Percentiles rank a stretch among this genome's conserved stretches.
These are phyloP conservation scores for Phasianus colchicus DNA, from an alignment of 2,113 vertebrate species.

Conservation along the genomic window DNA sequence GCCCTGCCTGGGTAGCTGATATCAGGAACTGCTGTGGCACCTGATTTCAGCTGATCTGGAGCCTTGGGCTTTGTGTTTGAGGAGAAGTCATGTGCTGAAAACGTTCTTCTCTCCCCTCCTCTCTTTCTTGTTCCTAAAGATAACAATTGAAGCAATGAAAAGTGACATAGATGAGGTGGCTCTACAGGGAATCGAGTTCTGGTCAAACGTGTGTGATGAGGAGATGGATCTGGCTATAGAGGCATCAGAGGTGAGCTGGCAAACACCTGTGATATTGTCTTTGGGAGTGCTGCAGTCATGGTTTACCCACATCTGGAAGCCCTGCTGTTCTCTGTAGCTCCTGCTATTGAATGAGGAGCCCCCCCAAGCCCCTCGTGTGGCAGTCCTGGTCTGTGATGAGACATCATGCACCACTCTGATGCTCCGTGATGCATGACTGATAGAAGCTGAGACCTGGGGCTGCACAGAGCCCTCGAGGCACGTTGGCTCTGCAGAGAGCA, in stretches of 20 bases:
- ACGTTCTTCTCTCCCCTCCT: not conserved
- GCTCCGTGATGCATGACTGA: not conserved
- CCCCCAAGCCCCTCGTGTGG: not conserved
- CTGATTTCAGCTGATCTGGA: fast-evolving
- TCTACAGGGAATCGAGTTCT: slow-evolving; percentile 98
- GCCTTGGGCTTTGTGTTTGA: fast-evolving
- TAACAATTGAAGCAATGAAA: slow-evolving; percentile 99
- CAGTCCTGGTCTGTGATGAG: not conserved
- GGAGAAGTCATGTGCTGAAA: not conserved
- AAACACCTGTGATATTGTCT: fast-evolving
- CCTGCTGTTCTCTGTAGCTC: not conserved
- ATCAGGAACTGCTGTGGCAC: fast-evolving
- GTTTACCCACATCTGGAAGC: not conserved
- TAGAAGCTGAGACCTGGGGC: not conserved
- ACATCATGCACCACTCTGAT: not conserved
- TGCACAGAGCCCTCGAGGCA: fast-evolving
- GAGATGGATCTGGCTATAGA: slow-evolving; percentile 99
- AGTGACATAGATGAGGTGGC: slow-evolving; percentile 98
- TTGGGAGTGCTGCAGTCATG: fast-evolving
- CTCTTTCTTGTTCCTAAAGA: slow-evolving; percentile 76
- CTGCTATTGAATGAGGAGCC: not conserved
- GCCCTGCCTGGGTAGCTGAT: fast-evolving
- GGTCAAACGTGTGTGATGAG: slow-evolving; percentile 99
- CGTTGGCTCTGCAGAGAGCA: not conserved
- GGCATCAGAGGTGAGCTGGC: slow-evolving; percentile 88